Conservation (phyloP, 1,140 invertebrate species). For the Cotesia typhae region DNA sequence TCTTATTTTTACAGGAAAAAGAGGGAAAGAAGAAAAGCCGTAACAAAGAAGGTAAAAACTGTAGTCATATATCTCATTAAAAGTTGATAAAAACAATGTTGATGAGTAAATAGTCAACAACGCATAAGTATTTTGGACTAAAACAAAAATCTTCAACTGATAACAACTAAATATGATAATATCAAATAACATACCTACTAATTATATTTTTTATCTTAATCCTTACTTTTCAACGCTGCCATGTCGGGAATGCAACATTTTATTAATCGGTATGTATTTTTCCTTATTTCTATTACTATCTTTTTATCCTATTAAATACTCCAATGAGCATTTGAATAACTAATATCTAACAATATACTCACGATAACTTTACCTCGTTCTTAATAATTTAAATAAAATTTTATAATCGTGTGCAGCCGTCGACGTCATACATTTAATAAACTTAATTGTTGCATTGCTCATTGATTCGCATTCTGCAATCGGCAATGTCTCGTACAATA, state of each 20-base stretch:
- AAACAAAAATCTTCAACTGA: not conserved
- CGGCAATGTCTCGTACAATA: too few species aligned
- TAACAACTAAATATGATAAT: not conserved
- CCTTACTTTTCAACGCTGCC: conserved; percentile 4
- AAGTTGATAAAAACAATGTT: not conserved
- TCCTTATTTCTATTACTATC: not conserved
- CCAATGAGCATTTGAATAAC: not conserved
- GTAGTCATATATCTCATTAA: not conserved
- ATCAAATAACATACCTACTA: not conserved
- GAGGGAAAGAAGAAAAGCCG: conserved; percentile 81
- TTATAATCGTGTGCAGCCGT: too few species aligned
- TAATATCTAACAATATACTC: too few species aligned
- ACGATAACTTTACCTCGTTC: too few species aligned
- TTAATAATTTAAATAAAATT: too few species aligned
- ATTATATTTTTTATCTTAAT: conserved; percentile 18
- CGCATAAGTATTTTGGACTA: conserved; percentile 2
- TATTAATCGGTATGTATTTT: not conserved
- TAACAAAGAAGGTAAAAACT: conserved; percentile 80
- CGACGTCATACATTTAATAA: too few species aligned
- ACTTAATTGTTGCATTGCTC: too few species aligned
- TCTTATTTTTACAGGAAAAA: conserved; percentile 73
- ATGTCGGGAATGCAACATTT: not conserved
- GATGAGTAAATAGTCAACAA: not conserved
- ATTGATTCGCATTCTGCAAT: too few species aligned
- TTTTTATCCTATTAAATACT: not conserved